Conservation (phyloP, 2,888 invertebrate species). For the Craniophora ligustri region DNA sequence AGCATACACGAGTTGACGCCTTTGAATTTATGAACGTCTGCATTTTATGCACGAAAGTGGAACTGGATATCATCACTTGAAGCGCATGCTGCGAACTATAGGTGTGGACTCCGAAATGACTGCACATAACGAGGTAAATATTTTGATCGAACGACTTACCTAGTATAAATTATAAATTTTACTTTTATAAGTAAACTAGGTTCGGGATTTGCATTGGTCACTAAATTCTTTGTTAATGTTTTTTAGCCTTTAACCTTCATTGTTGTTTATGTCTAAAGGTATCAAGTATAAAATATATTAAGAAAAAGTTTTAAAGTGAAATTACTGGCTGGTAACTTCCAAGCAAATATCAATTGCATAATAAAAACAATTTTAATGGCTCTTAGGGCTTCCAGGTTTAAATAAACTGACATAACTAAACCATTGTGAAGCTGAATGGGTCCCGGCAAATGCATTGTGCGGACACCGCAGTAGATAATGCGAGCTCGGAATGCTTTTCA, state of each 20-base stretch:
- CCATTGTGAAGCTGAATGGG: conserved; percentile 68
- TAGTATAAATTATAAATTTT: too few species aligned
- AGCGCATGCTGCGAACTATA: conserved; percentile 4
- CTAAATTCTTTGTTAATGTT: background rate
- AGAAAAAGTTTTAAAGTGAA: too few species aligned
- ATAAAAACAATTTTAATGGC: conserved; percentile 20
- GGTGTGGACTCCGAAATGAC: conserved; percentile 5
- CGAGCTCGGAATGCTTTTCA: conserved; percentile 55
- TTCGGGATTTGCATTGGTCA: background rate
- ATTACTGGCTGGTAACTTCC: background rate
- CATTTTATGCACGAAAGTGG: conserved; percentile 53
- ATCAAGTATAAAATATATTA: too few species aligned
- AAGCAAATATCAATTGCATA: conserved; percentile 17
- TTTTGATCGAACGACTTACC: too few species aligned
- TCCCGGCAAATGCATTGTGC: conserved; percentile 71
- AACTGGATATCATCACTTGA: conserved; percentile 32
- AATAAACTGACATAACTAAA: conserved; percentile 63
- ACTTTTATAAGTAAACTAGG: too few species aligned
- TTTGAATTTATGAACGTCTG: conserved; percentile 51
- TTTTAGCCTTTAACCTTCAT: background rate
- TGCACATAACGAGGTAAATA: too few species aligned
- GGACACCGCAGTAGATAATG: conserved; percentile 62
- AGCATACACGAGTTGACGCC: conserved; percentile 46
- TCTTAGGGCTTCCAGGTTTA: conserved; percentile 44
- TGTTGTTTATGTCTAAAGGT: too few species aligned